Evolutionary conservation across 2,797 vertebrate genomes (phyloP), one percentile per base, ranked within the genome.

Genomic region (Halcyon smyrnensis): DNA sequence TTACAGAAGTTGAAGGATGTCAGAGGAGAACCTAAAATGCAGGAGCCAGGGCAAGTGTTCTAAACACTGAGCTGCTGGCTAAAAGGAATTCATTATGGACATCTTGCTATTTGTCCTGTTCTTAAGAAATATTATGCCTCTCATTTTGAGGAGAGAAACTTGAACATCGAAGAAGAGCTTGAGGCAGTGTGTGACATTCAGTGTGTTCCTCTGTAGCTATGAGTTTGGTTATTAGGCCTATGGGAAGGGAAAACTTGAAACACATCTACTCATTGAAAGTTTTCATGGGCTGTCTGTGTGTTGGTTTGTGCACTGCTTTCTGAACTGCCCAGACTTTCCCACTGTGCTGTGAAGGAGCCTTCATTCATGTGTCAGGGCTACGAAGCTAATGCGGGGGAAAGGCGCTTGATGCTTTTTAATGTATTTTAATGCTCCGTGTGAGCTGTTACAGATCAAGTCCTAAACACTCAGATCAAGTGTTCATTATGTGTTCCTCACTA

Each of bases 131-230:
- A 0, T 45, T 48, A 11, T 4, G n/a, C 15, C 12, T 62, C 43
- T 89, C n/a, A 57, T 73, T 86, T 25, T 62, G 43, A 70, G 51
- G 16, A 7, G 43, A 59, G n/a, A n/a, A 41, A 45, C 17, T 12
- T 24, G 54, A 37, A 50, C 23, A 16, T 39, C 12, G n/a, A 10
- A 41, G 34, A 73, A 37, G 51, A 57, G 32, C 36, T 36, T 30
- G 14, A 86, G 56, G 39, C 30, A 15, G 20, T 3, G 23, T 0
- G 0, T 84, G 60, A 39, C 46, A 3, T 39, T 28, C 15, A 0
- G 1, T 0, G 0, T 64, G 17, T 82, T 80, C 37, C 2, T 0
- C 27, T 76, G 24, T 19, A 75, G 28, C 36, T 0, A 1, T 34
- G 28, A 53, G 16, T 82, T 85, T 21, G n/a, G 6, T 60, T 62